Conservation (phyloP, 1,140 invertebrate genomes). For the Brachystomella parvula region DNA sequence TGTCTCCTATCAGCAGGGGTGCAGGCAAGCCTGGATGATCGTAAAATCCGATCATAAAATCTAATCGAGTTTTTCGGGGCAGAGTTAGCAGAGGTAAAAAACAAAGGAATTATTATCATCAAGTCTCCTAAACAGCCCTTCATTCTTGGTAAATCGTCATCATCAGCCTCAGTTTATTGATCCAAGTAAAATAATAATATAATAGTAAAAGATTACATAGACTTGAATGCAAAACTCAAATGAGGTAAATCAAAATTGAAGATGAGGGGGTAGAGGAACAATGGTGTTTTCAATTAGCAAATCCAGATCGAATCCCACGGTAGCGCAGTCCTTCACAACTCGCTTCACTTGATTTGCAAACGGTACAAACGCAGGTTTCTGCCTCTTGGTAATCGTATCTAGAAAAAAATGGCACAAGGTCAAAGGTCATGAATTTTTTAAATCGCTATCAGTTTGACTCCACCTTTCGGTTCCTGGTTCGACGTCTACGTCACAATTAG, state of each 20-base stretch:
- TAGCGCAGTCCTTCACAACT: slow-evolving; percentile 51
- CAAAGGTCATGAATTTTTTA: not conserved
- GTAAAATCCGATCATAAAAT: not conserved
- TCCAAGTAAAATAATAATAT: not conserved
- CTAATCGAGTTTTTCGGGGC: not conserved
- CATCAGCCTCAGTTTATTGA: not conserved
- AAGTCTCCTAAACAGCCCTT: too few species aligned
- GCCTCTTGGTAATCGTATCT: slow-evolving; percentile 57
- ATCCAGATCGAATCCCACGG: slow-evolving; percentile 40
- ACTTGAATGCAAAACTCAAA: not conserved
- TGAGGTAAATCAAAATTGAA: too few species aligned
- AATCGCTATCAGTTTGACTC: not conserved
- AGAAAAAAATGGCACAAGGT: slow-evolving; percentile 1
- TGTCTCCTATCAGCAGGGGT: not conserved
- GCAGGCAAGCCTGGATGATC: too few species aligned
- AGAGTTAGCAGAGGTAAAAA: too few species aligned
- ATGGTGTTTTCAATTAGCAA: slow-evolving; percentile 16
- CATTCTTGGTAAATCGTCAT: not conserved
- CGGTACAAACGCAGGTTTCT: slow-evolving; percentile 51
- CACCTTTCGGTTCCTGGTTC: slow-evolving; percentile 47
- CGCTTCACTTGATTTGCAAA: slow-evolving; percentile 49
- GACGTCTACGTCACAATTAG: slow-evolving; percentile 57
- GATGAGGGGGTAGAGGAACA: not conserved
- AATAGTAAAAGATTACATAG: not conserved
- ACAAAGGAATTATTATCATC: too few species aligned